Base-by-base conservation (phyloP, 1,140 invertebrate species). In the Ceratina australensis region DNA sequence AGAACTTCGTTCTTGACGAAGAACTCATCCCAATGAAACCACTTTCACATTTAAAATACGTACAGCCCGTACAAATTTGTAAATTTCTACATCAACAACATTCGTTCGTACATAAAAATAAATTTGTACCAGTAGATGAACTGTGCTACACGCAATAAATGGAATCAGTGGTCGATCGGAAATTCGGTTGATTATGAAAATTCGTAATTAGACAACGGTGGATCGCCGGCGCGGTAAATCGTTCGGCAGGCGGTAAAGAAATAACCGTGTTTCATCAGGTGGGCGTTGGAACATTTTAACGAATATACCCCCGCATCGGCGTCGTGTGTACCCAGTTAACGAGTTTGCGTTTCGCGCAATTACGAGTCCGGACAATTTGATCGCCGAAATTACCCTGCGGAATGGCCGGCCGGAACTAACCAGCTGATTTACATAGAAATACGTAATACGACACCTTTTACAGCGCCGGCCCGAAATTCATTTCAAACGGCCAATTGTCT, bases 361-460 rank as follows among this genome's bases (percentile, higher is more conserved):
- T 84, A 84, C 82, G 68, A 83, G 82, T 69, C 68, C 68, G 54
- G 68, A 71, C 82, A 84, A 83, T 84, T 84, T 84, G 82, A 84
- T 84, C 81, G 82, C 67, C 68, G 72, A 76, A 84, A 84, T 84
- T 84, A 84, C 81, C n/a, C 68, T 72, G 2, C 67, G 72, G 73
- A 84, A 84, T 80, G 72, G 67, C 72, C 33, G 2, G 63, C 57
- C 81, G 60, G 77, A 75, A 75, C 77, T 79, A 78, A 76, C 77
- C 81, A 78, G 67, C 57, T 71, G 67, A 84, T 84, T 83, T 84
- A 69, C 82, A 84, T 84, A 78, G 76, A 84, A 84, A 84, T 80
- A 72, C 65, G 47, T 3, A 49, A 75, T 77, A 80, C 67, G 22
- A 52, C 47, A 71, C 61, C 66, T 77, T 71, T 71, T 54, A 33